A percentile compares a stretch with the other conserved stretches of the same genome.
These are phyloP conservation scores for Augiades crinisus DNA, from an alignment of 2,888 invertebrate species.

Conservation along the genomic window DNA sequence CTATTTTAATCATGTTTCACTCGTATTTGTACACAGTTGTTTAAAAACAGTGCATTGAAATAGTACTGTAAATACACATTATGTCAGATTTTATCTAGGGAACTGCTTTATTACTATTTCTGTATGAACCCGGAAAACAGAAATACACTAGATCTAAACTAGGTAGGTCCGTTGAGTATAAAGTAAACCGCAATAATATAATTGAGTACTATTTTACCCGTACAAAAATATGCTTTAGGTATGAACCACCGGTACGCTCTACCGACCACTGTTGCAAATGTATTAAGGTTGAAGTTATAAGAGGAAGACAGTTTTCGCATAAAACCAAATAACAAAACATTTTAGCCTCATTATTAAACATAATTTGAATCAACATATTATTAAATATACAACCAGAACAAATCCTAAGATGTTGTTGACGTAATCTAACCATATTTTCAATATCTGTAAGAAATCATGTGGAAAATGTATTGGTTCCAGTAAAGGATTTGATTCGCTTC, in stretches of 20 bases:
- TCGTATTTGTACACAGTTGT: conserved; percentile 30
- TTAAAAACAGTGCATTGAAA: conserved; percentile 27
- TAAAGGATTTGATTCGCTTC: not conserved
- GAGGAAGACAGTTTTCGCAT: no score
- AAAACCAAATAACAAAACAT: no score
- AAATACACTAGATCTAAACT: conserved; percentile 31
- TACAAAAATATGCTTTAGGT: no score
- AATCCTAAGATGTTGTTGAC: no score
- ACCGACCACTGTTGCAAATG: no score
- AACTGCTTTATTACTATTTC: conserved; percentile 34
- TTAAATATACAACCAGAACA: no score
- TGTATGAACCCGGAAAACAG: conserved; percentile 41
- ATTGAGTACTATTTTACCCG: no score
- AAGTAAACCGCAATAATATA: conserved; percentile 9
- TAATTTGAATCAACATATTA: no score
- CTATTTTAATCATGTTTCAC: conserved; percentile 31
- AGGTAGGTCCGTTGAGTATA: conserved; percentile 26
- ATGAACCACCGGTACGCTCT: no score
- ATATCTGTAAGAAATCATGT: not conserved
- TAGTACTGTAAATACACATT: conserved; percentile 28
- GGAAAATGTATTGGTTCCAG: not conserved
- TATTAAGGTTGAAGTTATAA: no score
- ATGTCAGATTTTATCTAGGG: conserved; percentile 24
- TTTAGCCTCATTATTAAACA: no score
- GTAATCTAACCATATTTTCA: not conserved